Percentiles rank a stretch among this genome's conserved stretches.
phyloP scores from a whole-genome alignment of 2,888 invertebrate genomes.

The Deilephila elpenor region DNA sequence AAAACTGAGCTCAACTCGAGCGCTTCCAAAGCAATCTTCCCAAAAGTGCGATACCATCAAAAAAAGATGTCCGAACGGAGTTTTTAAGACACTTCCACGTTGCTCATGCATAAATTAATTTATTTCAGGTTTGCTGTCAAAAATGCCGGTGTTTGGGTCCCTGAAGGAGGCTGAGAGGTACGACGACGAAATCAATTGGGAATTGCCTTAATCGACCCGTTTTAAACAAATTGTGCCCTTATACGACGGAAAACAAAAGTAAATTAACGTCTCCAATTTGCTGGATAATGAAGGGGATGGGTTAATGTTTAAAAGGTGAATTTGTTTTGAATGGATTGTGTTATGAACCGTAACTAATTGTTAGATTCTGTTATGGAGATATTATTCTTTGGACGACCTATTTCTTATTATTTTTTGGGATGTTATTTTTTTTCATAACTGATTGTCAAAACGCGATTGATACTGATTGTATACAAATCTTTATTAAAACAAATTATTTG shows the following conservation, averaged over 20 bases:
- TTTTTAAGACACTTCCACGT: constrained; percentile 28
- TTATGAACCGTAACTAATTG: neutral
- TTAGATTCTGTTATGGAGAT: neutral
- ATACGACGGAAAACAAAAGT: constrained; percentile 24
- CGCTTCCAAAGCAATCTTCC: neutral
- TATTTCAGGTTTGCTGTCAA: constrained; percentile 79
- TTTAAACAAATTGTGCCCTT: constrained; percentile 28
- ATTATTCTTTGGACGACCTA: neutral
- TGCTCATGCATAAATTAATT: constrained; percentile 33
- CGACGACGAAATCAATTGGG: constrained; percentile 87
- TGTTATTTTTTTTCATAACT: too few relatives aligned
- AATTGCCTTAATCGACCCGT: constrained; percentile 76
- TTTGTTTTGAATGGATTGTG: neutral
- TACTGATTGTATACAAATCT: too few relatives aligned
- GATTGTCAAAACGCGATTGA: too few relatives aligned
- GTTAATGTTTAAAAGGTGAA: neutral
- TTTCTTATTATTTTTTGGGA: neutral
- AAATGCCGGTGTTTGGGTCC: constrained; percentile 69
- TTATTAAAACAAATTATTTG: too few relatives aligned
- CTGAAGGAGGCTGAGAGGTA: constrained; percentile 84
- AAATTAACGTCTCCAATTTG: constrained; percentile 17
- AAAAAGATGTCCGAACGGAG: constrained; percentile 13
- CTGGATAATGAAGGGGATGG: constrained; percentile 19
- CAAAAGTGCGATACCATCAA: constrained; percentile 23
- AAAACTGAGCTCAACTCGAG: constrained; percentile 1